phyloP scores from a whole-genome alignment of 2,113 vertebrate species.

The Pterocles gutturalis region DNA sequence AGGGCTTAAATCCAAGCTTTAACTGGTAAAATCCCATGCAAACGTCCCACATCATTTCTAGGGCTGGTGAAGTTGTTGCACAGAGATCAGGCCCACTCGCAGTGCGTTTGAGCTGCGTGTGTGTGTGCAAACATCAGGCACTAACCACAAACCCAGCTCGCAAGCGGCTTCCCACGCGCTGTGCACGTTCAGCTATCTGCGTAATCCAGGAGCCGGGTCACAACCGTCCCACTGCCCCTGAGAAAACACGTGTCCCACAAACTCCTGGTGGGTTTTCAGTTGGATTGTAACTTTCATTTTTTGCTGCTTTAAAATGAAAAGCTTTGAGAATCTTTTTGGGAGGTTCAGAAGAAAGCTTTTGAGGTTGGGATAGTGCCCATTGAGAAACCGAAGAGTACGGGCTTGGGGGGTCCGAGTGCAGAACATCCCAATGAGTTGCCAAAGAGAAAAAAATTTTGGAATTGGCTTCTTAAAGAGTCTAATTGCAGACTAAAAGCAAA shows the following conservation, averaged over 20 bases:
- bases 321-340: neutral
- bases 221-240: neutral
- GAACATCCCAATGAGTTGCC: neutral
- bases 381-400: neutral
- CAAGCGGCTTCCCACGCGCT: neutral
- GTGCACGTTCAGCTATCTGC: neutral
- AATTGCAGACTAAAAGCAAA: neutral
- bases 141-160: neutral
- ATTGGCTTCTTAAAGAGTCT: neutral
- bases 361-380: neutral
- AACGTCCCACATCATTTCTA: neutral
- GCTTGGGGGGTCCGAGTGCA: fast-evolving
- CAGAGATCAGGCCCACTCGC: neutral
- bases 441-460: neutral
- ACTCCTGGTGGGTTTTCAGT: neutral
- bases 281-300: neutral
- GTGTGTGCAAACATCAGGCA: no score
- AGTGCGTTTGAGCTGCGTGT: neutral
- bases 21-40: neutral
- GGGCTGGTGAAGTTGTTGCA: neutral
- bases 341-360: neutral
- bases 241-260: neutral
- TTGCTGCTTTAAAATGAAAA: neutral
- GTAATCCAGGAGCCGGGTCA: neutral
- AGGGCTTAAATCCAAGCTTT: neutral